These are phyloP conservation scores for Melanotaenia parkinsoni DNA, from an alignment of 2,797 vertebrate genomes.

Conservation along the genomic window DNA sequence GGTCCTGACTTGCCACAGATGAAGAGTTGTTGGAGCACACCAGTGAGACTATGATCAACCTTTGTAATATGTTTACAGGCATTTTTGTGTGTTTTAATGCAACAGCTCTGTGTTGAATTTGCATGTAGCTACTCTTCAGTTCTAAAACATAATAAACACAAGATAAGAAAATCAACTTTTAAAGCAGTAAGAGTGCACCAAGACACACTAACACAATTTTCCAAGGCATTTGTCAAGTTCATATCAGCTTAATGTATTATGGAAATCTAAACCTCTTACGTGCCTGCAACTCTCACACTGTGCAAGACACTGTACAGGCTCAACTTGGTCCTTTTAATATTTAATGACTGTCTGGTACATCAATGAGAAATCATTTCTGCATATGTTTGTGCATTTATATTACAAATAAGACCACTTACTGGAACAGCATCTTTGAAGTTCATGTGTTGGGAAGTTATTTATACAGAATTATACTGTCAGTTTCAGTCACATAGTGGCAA, in stretches of 20 bases:
- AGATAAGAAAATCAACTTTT: not conserved
- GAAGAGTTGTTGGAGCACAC: not conserved
- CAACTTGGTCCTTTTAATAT: too few relatives aligned
- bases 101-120: not conserved
- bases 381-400: not conserved
- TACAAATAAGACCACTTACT: not conserved
- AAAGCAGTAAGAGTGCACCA: not conserved
- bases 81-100: not conserved
- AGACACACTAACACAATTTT: not conserved
- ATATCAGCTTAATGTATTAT: not conserved
- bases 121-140: not conserved
- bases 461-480: not conserved
- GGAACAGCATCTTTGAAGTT: not conserved
- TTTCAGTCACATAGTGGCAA: not conserved
- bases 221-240: not conserved
- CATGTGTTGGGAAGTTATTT: not conserved
- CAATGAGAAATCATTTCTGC: too few relatives aligned
- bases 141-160: not conserved
- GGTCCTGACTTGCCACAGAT: slow-evolving; percentile 10
- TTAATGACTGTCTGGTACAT: too few relatives aligned
- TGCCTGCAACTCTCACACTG: not conserved
- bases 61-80: not conserved
- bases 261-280: not conserved
- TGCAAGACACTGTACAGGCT: not conserved
- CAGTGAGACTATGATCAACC: not conserved